Conservation (phyloP, 2,888 invertebrate genomes). For the Dasypogon diadema region DNA sequence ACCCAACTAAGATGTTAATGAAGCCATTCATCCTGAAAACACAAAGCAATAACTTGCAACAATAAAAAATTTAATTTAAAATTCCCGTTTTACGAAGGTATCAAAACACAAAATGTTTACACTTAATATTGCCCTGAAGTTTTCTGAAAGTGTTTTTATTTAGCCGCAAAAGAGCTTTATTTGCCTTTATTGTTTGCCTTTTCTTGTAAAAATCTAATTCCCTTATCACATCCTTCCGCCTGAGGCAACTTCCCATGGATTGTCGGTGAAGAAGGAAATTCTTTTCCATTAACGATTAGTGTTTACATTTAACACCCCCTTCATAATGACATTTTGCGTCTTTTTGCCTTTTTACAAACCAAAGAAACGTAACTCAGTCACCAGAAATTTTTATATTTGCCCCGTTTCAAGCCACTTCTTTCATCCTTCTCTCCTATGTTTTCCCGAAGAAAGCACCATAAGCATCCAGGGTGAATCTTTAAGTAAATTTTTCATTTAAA, state of each 20-base stretch:
- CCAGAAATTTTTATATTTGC: constrained; percentile 10
- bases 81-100: neutral
- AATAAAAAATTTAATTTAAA: neutral
- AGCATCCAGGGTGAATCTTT: constrained; percentile 2
- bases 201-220: constrained; percentile 31
- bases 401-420: neutral
- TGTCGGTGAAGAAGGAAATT: neutral
- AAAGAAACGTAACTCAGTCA: constrained; percentile 32
- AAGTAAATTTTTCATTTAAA: constrained; percentile 42
- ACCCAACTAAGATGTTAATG: too few relatives aligned
- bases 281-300: constrained; percentile 52
- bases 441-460: constrained; percentile 10
- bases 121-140: neutral
- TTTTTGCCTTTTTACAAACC: constrained; percentile 15
- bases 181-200: constrained; percentile 7
- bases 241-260: neutral
- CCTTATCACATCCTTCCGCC: constrained; percentile 12
- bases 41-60: too few relatives aligned
- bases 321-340: constrained; percentile 46
- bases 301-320: constrained; percentile 53
- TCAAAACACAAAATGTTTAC: neutral
- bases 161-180: neutral
- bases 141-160: neutral
- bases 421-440: neutral
- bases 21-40: too few relatives aligned